Evolutionary conservation across 1,140 invertebrate species (phyloP).

Genomic region (Stegodyphus dumicola): DNA sequence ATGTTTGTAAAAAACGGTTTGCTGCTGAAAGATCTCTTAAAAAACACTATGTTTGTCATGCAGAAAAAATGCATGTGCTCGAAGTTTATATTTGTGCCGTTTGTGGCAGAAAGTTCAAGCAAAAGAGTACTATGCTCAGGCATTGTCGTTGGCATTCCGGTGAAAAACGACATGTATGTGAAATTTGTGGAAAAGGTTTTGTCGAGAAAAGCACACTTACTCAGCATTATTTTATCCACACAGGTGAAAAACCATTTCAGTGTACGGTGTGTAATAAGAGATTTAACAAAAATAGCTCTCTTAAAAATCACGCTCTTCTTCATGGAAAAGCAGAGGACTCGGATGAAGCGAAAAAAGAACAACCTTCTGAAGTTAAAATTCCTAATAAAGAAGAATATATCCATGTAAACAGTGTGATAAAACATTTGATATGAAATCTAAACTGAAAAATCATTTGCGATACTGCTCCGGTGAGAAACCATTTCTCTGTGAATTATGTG

Average conservation of each 20-base stretch:
- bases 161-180: conserved; percentile 33
- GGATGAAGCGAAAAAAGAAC: too few species aligned
- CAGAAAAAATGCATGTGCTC: too few species aligned
- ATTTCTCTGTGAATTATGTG: too few species aligned
- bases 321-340: not conserved
- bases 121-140: not conserved
- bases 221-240: conserved; percentile 12
- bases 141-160: conserved; percentile 26
- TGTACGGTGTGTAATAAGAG: not conserved
- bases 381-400: too few species aligned
- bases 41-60: too few species aligned
- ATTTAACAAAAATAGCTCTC: not conserved
- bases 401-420: too few species aligned
- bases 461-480: too few species aligned
- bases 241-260: conserved; percentile 13
- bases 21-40: too few species aligned
- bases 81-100: conserved; percentile 64
- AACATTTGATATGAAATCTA: too few species aligned
- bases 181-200: conserved; percentile 29
- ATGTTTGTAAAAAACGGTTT: too few species aligned
- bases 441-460: too few species aligned
- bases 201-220: not conserved
- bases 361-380: too few species aligned
- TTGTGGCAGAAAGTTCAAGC: conserved; percentile 15
- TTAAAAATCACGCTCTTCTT: not conserved